These are phyloP conservation scores for Cebus imitator DNA, from an alignment of 2,113 vertebrate genomes.

Conservation along the genomic window DNA sequence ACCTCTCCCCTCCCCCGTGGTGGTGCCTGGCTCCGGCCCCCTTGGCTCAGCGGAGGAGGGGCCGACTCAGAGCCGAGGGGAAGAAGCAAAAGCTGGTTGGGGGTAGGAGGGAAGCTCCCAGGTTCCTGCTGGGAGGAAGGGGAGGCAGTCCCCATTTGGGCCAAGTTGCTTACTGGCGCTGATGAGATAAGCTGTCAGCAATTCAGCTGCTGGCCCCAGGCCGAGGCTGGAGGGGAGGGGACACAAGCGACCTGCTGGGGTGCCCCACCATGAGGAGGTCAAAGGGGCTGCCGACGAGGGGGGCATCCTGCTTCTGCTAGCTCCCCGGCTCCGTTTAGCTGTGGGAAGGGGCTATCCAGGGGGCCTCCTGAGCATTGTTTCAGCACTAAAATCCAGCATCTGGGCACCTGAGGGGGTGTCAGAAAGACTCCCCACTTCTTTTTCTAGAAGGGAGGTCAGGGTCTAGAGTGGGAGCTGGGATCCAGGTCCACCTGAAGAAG, in stretches of 20 bases:
- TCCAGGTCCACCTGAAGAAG: background rate
- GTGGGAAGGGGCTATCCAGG: background rate
- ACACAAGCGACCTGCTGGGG: background rate
- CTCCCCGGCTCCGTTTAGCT: background rate
- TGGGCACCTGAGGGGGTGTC: background rate
- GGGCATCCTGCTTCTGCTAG: background rate
- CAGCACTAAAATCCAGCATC: conserved; percentile 2
- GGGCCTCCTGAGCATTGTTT: background rate
- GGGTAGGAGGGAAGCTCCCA: conserved; percentile 27
- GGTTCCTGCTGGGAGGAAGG: conserved; percentile 49
- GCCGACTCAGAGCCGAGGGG: conserved; percentile 24
- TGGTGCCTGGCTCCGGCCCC: conserved; percentile 37
- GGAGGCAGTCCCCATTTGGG: conserved; percentile 2
- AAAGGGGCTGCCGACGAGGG: background rate
- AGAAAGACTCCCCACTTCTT: background rate
- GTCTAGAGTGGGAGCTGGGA: background rate
- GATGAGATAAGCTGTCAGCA: conserved; percentile 76
- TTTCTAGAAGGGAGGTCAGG: background rate
- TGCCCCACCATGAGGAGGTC: background rate
- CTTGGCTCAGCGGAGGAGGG: conserved; percentile 41
- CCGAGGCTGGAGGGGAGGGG: conserved; percentile 28
- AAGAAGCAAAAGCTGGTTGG: background rate
- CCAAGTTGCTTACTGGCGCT: conserved; percentile 3
- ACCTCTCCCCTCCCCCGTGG: conserved; percentile 68
- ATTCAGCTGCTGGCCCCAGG: conserved; percentile 34